A percentile compares a stretch with the other conserved stretches of the same genome.
Evolutionary conservation across 2,113 vertebrate species (phyloP).

Genomic region (Myotis davidii): DNA sequence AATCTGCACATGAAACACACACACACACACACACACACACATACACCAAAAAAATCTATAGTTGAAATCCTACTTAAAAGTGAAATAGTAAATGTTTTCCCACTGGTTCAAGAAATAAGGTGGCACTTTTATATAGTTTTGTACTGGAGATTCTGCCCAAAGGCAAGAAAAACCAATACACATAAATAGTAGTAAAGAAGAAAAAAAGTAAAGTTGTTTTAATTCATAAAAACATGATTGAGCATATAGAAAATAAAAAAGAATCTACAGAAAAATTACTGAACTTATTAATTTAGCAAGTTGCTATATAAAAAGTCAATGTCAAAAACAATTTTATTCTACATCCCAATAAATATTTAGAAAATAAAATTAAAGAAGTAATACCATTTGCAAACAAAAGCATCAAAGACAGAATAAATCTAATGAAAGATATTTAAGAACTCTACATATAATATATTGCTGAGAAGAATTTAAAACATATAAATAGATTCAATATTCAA

Average conservation of each 20-base stretch:
- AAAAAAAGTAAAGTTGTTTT: background rate
- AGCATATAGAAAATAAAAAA: background rate
- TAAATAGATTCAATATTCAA: background rate
- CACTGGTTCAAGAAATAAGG: background rate
- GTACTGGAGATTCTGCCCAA: background rate
- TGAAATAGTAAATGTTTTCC: constrained; percentile 14
- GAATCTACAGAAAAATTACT: background rate
- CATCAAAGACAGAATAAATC: background rate
- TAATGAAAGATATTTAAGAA: background rate
- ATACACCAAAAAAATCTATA: background rate
- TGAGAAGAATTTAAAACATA: constrained; percentile 2
- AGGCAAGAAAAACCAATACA: constrained; percentile 18
- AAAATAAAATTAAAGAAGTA: constrained; percentile 6
- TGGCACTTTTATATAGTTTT: background rate
- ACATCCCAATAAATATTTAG: background rate
- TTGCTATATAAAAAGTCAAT: background rate
- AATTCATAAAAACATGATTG: background rate
- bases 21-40: background rate
- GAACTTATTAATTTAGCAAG: background rate
- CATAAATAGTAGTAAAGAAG: background rate
- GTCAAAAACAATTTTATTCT: background rate
- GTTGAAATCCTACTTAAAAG: background rate
- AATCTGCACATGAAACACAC: background rate
- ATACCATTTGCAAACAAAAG: background rate
- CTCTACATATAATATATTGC: background rate